Conservation (phyloP, 2,797 vertebrate genomes). For the Amniataba percoides region DNA sequence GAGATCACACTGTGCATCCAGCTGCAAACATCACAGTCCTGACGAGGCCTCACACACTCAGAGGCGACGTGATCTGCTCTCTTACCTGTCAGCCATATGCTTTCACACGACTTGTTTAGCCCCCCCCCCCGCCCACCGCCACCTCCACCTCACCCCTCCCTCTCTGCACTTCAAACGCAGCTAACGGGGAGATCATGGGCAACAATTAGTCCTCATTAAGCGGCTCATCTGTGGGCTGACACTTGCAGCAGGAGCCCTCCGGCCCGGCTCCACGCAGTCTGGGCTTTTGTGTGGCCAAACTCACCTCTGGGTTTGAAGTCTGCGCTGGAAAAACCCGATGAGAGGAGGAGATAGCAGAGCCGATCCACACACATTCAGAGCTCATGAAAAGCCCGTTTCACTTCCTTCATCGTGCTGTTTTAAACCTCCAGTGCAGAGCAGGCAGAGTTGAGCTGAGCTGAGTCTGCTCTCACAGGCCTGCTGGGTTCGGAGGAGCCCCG, state of each 20-base stretch:
- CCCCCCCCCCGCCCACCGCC: background rate
- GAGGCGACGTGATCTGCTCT: background rate
- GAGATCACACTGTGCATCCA: conserved; percentile 27
- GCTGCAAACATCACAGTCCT: background rate
- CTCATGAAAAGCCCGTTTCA: background rate
- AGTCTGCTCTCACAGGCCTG: background rate
- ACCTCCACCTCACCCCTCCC: background rate
- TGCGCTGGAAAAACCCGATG: conserved; percentile 36
- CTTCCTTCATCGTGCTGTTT: too few species aligned
- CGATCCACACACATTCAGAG: background rate
- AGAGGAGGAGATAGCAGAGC: conserved; percentile 38
- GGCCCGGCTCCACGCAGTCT: conserved; percentile 85
- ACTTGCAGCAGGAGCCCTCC: conserved; percentile 60
- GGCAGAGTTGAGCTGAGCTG: too few species aligned
- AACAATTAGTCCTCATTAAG: conserved; percentile 85
- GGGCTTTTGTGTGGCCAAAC: conserved; percentile 66
- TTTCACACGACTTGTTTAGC: conserved; percentile 64
- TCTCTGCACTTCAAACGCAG: conserved; percentile 80
- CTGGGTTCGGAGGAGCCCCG: background rate
- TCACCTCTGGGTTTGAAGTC: conserved; percentile 46
- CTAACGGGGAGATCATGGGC: conserved; percentile 82
- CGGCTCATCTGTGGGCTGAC: conserved; percentile 81
- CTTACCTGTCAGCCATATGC: conserved; percentile 34
- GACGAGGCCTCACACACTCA: too few species aligned
- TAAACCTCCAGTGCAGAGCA: background rate